These are phyloP conservation scores for Corynorhinus townsendii DNA, from an alignment of 2,113 vertebrate species.

Conservation along the genomic window DNA sequence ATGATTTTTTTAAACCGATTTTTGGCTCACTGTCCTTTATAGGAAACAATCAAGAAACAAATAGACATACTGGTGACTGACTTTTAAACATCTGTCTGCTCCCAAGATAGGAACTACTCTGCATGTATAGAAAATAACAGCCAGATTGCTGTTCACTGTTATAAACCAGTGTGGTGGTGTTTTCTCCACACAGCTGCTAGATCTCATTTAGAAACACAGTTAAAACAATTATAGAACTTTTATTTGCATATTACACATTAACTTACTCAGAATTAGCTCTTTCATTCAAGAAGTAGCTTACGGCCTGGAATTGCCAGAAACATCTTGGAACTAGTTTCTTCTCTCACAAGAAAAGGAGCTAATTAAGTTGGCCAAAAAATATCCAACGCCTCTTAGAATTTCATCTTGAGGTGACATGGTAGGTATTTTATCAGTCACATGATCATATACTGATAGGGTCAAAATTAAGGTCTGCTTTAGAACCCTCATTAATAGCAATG, in stretches of 20 bases:
- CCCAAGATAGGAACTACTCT: neutral
- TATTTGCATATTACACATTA: constrained; percentile 38
- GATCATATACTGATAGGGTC: neutral
- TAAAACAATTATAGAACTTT: neutral
- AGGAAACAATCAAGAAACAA: constrained; percentile 23
- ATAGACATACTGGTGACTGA: neutral
- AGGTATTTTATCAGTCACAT: neutral
- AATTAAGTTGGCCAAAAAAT: neutral
- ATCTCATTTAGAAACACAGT: neutral
- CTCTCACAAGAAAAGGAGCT: neutral
- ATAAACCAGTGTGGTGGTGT: neutral
- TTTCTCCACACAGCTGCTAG: neutral
- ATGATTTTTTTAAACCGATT: neutral
- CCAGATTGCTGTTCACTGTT: neutral
- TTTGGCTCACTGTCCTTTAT: neutral
- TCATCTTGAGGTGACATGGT: neutral
- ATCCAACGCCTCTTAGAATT: neutral
- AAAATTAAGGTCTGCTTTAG: neutral
- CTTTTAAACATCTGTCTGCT: neutral
- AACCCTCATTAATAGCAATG: neutral
- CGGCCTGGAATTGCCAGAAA: neutral
- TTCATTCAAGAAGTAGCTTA: neutral
- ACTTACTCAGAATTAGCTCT: constrained; percentile 3
- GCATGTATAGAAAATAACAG: neutral
- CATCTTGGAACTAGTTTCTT: neutral